Evolutionary conservation across 2,797 vertebrate species (phyloP), one percentile per base, ranked within the genome.

Genomic region (Parotocinclus haroldoi): DNA sequence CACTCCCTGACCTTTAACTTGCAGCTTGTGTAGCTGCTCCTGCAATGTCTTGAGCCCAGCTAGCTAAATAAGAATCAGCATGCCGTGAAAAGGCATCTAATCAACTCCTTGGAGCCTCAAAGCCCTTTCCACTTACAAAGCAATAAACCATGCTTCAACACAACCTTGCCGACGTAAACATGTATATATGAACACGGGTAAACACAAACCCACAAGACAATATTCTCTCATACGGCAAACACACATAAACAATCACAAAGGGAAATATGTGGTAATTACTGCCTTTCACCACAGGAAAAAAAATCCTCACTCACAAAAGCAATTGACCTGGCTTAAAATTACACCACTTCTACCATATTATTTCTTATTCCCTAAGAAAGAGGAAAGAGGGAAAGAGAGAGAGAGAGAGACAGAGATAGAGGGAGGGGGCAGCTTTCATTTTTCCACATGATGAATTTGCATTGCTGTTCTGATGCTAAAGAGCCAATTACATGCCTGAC

Each of bases 221-320:
- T 9, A 60, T 19, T 50, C 12, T 39, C 13, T 18, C n/a, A 42
- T 14, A 54, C n/a, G n/a, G n/a, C n/a, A 62, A 4, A 27, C 27
- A 27, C n/a, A n/a, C n/a, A n/a, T n/a, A n/a, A 27, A 27, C 27
- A 27, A 27, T 27, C 40, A 42, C 8, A 9, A 66, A 14, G 7
- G 11, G 4, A 39, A 61, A 37, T 44, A 9, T 4, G 7, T 16
- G 14, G 16, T 42, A 27, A 57, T 44, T 57, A n/a, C 37, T 42
- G 46, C 9, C n/a, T n/a, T 19, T 40, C 12, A 7, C 59, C 19
- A 8, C 49, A 76, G 58, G 9, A 9, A 74, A 37, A 76, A 5
- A n/a, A n/a, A 10, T 70, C 74, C 76, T 76, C 63, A 73, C 59
- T 63, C 13, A 18, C 16, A 14, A 60, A 19, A 60, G 36, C 13